Evolutionary conservation across 1,140 invertebrate genomes (phyloP), one percentile per base, ranked within the genome.

Genomic region (Heliconius melpomene): DNA sequence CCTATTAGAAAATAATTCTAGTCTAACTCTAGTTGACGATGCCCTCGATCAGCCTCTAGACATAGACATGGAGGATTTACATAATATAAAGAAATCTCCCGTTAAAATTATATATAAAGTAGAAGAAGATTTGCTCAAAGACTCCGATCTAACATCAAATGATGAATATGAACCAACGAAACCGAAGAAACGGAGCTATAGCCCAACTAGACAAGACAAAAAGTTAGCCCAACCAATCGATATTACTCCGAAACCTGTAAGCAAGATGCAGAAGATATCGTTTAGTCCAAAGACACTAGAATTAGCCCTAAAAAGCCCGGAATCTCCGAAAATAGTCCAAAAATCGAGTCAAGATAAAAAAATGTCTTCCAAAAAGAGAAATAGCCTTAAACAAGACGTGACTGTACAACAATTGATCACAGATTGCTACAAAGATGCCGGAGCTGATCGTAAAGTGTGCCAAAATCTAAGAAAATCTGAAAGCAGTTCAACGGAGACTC

Each of bases 11-110:
- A 80, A 81, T 2, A 87, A 85, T 74, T 93, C 92, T 0, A 90
- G 89, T 0, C 80, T 94, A 0, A 94, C 91, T 9, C 54, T 94
- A 76, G 90, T 92, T 0, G 91, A 94, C 32, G 91, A 92, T 29
- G 84, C 85, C 0, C 46, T 88, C 6, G 72, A 77, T 1, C 71
- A 82, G 11, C 85, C 40, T 2, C 85, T 86, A 38, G 82, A 87
- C 9, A 46, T 86, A 2, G 75, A 87, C 50, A 38, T 87, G 7
- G 78, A 87, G 11, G 26, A 36, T 46, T 60, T 60, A 36, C 73
- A 79, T 38, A 32, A 46, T 26, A 20, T 38, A 8, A 71, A 73
- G 20, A 83, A 82, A 32, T 87, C 88, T 1, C 83, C 85, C 2
- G 79, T 90, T 3, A 80, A 82, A 80, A 80, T 88, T 9, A 87